Conservation (phyloP, 1,140 invertebrate species). For the Vanessa atalanta region DNA sequence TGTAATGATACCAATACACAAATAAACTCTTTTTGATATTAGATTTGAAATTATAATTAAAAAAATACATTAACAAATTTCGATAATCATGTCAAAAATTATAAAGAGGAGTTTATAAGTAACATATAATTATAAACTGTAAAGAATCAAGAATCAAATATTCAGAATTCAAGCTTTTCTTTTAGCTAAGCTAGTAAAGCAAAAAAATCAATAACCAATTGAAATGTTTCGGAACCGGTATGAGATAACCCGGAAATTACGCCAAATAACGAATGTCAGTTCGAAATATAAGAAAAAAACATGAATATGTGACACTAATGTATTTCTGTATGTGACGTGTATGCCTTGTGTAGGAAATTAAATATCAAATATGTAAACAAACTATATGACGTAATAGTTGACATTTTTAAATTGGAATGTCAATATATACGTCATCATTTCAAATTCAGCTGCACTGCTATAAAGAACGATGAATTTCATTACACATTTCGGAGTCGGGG, state of each 20-base stretch:
- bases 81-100: no score
- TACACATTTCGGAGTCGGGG: not conserved
- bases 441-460: no score
- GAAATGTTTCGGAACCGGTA: conserved; percentile 18
- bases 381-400: not conserved
- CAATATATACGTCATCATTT: not conserved
- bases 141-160: not conserved
- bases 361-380: conserved; percentile 26
- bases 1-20: no score
- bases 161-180: not conserved
- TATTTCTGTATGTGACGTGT: conserved; percentile 28
- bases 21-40: no score
- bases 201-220: not conserved
- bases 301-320: conserved; percentile 29
- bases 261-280: conserved; percentile 27
- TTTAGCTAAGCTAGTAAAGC: no score
- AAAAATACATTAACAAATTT: no score
- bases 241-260: conserved; percentile 34
- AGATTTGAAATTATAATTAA: no score
- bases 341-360: conserved; percentile 33
- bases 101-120: no score
- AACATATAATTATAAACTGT: not conserved
- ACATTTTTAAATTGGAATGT: not conserved
- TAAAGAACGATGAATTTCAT: no score
- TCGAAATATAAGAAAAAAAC: conserved; percentile 26